Base-by-base conservation (phyloP, 1,140 invertebrate species). In the Ostrea denselamellosa region DNA sequence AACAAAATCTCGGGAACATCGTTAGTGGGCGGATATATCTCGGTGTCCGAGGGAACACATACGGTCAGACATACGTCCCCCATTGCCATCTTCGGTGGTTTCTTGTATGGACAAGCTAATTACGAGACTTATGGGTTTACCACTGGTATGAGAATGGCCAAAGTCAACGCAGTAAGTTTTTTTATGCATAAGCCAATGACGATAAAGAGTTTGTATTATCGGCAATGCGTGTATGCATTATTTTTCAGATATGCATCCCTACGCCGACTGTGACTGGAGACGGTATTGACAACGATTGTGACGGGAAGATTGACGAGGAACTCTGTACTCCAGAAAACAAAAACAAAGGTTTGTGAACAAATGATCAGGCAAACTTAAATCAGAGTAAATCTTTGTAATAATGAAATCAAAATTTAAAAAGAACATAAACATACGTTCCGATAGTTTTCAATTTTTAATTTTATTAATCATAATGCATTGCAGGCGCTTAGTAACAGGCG, bases 101-200 rank as follows among this genome's bases (percentile, higher is more conserved):
- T 89, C 34, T 85, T 92, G 68, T 92, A 89, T 56, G 91, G 91
- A 4, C 71, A 85, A 12, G 90, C 90, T 8, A 83, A 56, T 17
- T 88, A 83, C 5, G 91, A 92, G 56, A 85, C 91, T 9, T 92
- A 91, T 82, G 90, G 90, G 3, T 91, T 90, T 65, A 86, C 91
- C 4, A 87, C 88, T 54, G 91, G 91, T 9, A 85, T 91, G 58
- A 25, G 90, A 82, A 28, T 92, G 86, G 89, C 89, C 3, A 84
- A 83, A n/a, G 84, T 92, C 9, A 91, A 91, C 71, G 22, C 65
- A 52, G 90, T 91, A 90, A 86, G 82, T 71, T 71, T 34, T 28
- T 28, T 8, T 5, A 9, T 71, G 8, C 28, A 19, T 62, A 19
- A 19, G 56, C 19, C 14, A 19, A 14, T 58, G 14, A 19, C 10